phyloP scores from a whole-genome alignment of 2,888 invertebrate genomes.

The Cremastinae sp. region DNA sequence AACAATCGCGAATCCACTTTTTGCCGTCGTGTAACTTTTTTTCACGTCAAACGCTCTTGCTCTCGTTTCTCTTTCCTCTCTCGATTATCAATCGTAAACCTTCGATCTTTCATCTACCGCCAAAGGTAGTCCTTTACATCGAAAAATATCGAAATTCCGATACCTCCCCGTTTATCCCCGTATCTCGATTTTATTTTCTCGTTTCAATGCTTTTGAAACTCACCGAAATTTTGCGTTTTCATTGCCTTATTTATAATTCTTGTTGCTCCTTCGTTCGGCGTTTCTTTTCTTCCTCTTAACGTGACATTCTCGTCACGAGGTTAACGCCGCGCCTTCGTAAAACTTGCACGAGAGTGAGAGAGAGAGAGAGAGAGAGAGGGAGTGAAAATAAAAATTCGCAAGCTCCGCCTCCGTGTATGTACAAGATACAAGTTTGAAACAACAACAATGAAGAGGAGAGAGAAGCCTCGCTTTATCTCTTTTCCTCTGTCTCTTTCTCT shows the following conservation, averaged over 20 bases:
- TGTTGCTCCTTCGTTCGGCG: not conserved
- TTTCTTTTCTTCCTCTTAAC: slow-evolving; percentile 30
- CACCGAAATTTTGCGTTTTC: too few relatives aligned
- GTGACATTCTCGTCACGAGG: slow-evolving; percentile 63
- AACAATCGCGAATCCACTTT: slow-evolving; percentile 39
- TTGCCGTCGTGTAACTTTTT: slow-evolving; percentile 33
- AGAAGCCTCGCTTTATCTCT: not conserved
- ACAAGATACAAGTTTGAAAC: slow-evolving; percentile 24
- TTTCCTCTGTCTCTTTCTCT: not conserved
- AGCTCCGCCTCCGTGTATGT: slow-evolving; percentile 29
- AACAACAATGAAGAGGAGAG: too few relatives aligned
- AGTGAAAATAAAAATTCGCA: slow-evolving; percentile 32
- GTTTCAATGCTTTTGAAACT: not conserved
- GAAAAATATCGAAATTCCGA: not conserved
- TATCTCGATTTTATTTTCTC: not conserved
- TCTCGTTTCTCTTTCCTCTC: not conserved
- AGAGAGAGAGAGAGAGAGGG: too few relatives aligned
- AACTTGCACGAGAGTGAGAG: not conserved
- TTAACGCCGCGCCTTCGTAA: slow-evolving; percentile 56
- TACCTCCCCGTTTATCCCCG: not conserved
- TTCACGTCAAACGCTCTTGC: slow-evolving; percentile 12
- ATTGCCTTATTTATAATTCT: not conserved
- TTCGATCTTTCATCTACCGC: slow-evolving; percentile 21
- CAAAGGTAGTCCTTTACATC: not conserved
- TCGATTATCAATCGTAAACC: slow-evolving; percentile 20